Conservation (phyloP, 2,113 vertebrate genomes). For the Leptobrachium leishanense region DNA sequence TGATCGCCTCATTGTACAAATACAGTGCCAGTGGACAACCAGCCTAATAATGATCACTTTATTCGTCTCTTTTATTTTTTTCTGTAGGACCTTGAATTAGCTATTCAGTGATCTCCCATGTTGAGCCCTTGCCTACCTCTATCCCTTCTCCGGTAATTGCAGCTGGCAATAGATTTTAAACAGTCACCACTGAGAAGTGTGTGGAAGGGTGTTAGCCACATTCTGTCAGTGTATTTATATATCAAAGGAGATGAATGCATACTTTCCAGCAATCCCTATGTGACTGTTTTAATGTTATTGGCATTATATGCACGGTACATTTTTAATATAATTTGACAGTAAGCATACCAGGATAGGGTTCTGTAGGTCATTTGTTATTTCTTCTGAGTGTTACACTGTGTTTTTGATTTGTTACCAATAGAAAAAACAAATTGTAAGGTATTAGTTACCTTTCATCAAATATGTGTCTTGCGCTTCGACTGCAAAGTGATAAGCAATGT, state of each 20-base stretch:
- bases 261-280: constrained; percentile 37
- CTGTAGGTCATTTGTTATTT: constrained; percentile 16
- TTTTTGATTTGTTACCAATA: not conserved
- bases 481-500: not conserved
- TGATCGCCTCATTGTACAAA: no score
- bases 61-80: not conserved
- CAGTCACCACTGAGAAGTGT: constrained; percentile 27
- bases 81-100: not conserved
- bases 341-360: constrained; percentile 22
- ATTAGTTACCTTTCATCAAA: not conserved
- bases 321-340: constrained; percentile 42
- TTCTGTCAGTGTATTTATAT: constrained; percentile 47
- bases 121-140: constrained; percentile 25
- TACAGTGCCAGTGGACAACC: no score
- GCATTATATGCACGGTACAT: constrained; percentile 20
- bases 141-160: constrained; percentile 28
- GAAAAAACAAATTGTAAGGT: not conserved
- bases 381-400: constrained; percentile 4
- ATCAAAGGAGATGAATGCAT: constrained; percentile 44
- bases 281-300: constrained; percentile 28
- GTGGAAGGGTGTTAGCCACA: constrained; percentile 47
- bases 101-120: not conserved
- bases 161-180: constrained; percentile 29
- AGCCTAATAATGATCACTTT: no score
- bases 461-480: not conserved